Percentiles rank a stretch among this genome's conserved stretches.
Conservation (phyloP, 64 coral and sea anemone genomes). For the Dendronephthya gigantea region DNA sequence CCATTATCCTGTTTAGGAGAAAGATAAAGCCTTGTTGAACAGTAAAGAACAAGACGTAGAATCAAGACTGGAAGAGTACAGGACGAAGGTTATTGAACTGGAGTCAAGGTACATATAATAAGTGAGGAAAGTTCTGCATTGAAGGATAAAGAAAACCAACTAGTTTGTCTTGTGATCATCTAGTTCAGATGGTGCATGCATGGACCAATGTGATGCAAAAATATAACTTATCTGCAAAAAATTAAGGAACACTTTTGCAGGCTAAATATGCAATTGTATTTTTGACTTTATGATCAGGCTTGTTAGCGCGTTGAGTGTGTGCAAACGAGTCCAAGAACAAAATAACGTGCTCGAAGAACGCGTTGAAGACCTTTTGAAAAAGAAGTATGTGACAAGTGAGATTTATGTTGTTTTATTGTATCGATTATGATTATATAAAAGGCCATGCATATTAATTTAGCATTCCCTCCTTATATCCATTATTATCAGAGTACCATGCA, state of each 20-base stretch:
- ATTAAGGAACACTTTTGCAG: too few species aligned
- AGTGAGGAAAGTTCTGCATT: too few species aligned
- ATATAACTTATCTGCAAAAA: too few species aligned
- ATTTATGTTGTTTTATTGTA: not conserved
- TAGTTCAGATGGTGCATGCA: too few species aligned
- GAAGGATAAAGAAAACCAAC: too few species aligned
- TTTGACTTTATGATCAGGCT: too few species aligned
- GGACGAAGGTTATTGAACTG: not conserved
- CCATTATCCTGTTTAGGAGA: not conserved
- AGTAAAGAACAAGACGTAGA: conserved; percentile 9
- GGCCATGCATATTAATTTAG: too few species aligned
- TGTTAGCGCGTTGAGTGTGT: not conserved
- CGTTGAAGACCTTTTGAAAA: conserved; percentile 54
- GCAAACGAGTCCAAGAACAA: conserved; percentile 44
- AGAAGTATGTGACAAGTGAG: conserved; percentile 43
- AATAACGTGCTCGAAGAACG: conserved; percentile 71
- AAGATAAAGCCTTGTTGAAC: not conserved
- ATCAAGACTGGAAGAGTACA: not conserved
- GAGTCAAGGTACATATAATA: not conserved
- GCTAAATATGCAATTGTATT: too few species aligned
- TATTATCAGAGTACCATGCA: too few species aligned
- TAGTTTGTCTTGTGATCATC: too few species aligned
- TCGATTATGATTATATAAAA: not conserved
- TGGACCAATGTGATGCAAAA: too few species aligned
- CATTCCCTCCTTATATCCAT: too few species aligned